Evolutionary conservation across 64 coral and sea anemone genomes (phyloP), one percentile per base, ranked within the genome.

Genomic region (Orbicella faveolata): DNA sequence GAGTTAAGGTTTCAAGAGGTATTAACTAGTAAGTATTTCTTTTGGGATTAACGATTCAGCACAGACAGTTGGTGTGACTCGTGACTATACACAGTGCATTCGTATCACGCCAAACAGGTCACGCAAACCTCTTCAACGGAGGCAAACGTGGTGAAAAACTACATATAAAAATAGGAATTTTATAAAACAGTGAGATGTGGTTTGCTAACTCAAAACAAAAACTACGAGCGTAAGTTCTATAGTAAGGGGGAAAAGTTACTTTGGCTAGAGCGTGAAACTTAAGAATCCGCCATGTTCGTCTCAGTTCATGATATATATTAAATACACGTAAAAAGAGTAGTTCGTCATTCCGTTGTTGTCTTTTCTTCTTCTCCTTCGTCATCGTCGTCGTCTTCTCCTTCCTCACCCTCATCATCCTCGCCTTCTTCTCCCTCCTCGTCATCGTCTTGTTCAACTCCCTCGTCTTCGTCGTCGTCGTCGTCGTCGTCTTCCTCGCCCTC

Each of bases 361-460:
- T 72, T 20, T 11, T 73, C 82, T 30, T 72, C 82, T 9, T 72
- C 82, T 20, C 23, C 82, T 0, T 72, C 81, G 34, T 33, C 80
- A 0, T 41, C 62, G 8, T 63, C 90, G 0, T 64, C 72, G n/a
- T 74, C 61, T 78, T 36, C 23, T 19, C 18, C 33, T 23, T 34
- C 74, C 13, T 69, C 74, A 63, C 26, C 83, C 25, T 39, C 59
- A 39, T 37, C 75, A 20, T 78, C 87, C 19, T 64, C 67, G 11
- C 72, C 90, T 5, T 62, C 89, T 13, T 75, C 89, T 1, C 61
- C 90, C 16, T 92, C 90, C 9, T 61, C 90, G 13, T 92, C 90
- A 13, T 92, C 89, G 1, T 85, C 89, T 75, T 85, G 68, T 8
- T 92, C 90, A 66, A 85, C 73, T 75, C 83, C 90, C 68, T 92